Conservation (phyloP, 2,113 vertebrate genomes). For the Nipponia nippon region DNA sequence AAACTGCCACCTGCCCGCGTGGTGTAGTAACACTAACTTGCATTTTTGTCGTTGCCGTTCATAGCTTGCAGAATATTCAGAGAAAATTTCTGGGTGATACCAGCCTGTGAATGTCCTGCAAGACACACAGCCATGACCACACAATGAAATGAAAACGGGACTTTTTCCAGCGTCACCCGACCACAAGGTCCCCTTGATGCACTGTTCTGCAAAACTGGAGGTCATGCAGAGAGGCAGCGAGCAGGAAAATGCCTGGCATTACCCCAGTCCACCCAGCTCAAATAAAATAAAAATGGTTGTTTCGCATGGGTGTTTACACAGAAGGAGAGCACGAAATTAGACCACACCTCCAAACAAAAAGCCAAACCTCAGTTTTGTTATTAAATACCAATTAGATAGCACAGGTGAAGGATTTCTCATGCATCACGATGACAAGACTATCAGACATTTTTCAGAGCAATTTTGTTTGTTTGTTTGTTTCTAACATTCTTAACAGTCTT, state of each 20-base stretch:
- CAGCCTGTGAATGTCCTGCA: not conserved
- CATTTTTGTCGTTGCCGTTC: not conserved
- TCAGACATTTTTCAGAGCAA: not conserved
- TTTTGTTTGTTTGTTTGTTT: not conserved
- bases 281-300: not conserved
- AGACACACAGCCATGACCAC: not conserved
- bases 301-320: not conserved
- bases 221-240: not conserved
- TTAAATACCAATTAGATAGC: not conserved
- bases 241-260: not conserved
- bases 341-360: not conserved
- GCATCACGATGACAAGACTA: not conserved
- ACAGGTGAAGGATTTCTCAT: not conserved
- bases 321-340: not conserved
- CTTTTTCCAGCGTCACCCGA: not conserved
- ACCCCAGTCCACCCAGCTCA: not conserved
- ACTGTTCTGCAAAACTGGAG: not conserved
- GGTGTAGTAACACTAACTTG: not conserved
- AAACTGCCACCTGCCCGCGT: accelerated
- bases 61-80: not conserved
- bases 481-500: not conserved
- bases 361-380: not conserved
- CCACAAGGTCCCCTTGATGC: not conserved
- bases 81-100: not conserved
- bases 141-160: not conserved